These are phyloP conservation scores for Athripsodes cinereus DNA, from an alignment of 2,888 invertebrate species.

Conservation along the genomic window DNA sequence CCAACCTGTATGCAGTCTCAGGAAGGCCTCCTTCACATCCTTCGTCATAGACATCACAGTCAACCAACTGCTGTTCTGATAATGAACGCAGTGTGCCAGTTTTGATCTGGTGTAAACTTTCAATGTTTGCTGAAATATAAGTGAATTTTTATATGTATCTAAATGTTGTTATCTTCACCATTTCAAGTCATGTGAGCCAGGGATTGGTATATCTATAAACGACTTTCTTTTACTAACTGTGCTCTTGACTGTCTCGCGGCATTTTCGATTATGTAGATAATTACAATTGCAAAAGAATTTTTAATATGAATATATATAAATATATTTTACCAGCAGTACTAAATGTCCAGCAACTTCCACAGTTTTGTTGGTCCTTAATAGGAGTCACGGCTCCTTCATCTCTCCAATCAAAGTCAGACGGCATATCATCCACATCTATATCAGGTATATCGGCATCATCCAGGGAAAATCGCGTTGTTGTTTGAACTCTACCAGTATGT, in stretches of 20 bases:
- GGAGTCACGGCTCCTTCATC: conserved; percentile 71
- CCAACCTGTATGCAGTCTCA: conserved; percentile 78
- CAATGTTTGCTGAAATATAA: conserved; percentile 62
- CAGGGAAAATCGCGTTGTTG: no score
- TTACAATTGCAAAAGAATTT: no score
- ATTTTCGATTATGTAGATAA: no score
- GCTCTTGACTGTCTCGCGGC: no score
- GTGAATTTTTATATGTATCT: no score
- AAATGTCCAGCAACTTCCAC: conserved; percentile 96
- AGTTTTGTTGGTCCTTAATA: conserved; percentile 85
- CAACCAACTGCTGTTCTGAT: conserved; percentile 93
- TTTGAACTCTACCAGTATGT: no score
- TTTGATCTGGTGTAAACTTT: conserved; percentile 87
- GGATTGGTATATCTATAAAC: no score
- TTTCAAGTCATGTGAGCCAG: no score
- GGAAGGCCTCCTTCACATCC: conserved; percentile 87
- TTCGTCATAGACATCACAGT: conserved; percentile 86
- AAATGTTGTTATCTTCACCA: no score
- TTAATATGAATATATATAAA: no score
- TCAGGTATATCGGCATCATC: conserved; percentile 61
- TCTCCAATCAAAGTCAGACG: conserved; percentile 88
- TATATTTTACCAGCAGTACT: conserved; percentile 76
- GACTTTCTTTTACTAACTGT: no score
- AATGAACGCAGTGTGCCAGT: conserved; percentile 72
- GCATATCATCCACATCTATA: conserved; percentile 57